Evolutionary conservation across 2,797 vertebrate genomes (phyloP), one percentile per base, ranked within the genome.

Genomic region (Smutsia temminckii): DNA sequence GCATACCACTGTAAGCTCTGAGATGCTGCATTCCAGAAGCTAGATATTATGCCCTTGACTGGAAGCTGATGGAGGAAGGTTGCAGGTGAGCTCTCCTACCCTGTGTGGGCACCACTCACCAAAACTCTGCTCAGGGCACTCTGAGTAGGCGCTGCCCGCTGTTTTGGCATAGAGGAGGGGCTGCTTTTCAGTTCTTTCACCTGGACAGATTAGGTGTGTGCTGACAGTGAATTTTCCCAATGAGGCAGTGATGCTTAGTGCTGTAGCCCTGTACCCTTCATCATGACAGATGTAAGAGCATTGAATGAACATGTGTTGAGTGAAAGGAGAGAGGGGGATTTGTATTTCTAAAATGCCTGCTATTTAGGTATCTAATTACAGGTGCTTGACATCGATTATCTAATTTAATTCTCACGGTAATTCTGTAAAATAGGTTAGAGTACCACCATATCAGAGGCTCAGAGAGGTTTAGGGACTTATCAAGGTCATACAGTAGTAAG

Each of bases 341-440:
- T 16, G 55, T 69, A 86, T 66, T 64, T 96, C 59, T 89, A 18
- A 88, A 81, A 91, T 53, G 46, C 32, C 51, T 94, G 17, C 53
- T 72, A 8, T 78, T 46, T 46, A 46, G 46, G 46, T 57, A 32
- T 89, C n/a, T 77, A 23, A 29, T 84, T 8, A 85, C 32, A 40
- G 40, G 46, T 61, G 34, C 40, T 95, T 89, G 81, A 37, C 5
- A 11, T 40, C 18, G 68, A 53, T 79, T 57, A 3, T 88, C 53
- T 85, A 89, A 72, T 23, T 94, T 86, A 13, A 68, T 92, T 88
- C 29, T 96, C 51, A 46, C 2, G n/a, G n/a, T 8, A 49, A 11
- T 75, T 51, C 72, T 94, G 6, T 80, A 61, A 83, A 69, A n/a
- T 29, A 57, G 42, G 21, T 53, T 27, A 75, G 61, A 63, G 25